Conservation (phyloP, 2,797 vertebrate species). For the Lagocephalus sceleratus region DNA sequence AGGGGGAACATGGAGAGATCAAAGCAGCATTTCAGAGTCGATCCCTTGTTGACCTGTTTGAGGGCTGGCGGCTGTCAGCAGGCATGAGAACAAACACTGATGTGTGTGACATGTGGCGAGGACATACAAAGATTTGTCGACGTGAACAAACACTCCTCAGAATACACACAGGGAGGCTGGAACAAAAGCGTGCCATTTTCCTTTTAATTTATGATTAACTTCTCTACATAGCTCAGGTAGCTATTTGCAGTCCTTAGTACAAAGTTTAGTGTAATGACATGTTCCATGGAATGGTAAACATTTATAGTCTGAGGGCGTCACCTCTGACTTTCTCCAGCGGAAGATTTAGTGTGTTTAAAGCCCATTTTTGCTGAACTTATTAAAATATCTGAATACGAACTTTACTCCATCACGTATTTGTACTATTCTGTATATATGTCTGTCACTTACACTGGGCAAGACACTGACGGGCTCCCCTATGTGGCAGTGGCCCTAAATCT, state of each 20-base stretch:
- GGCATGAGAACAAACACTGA: slow-evolving; percentile 59
- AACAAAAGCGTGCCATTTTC: slow-evolving; percentile 20
- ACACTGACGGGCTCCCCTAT: too few species aligned
- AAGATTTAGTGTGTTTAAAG: too few species aligned
- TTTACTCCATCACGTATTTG: too few species aligned
- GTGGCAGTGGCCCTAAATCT: neutral
- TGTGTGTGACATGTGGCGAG: slow-evolving; percentile 22
- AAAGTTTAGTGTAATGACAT: slow-evolving; percentile 17
- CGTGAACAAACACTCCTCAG: slow-evolving; percentile 3
- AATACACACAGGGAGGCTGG: neutral
- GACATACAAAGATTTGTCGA: slow-evolving; percentile 3
- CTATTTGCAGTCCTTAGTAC: slow-evolving; percentile 2
- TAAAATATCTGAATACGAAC: too few species aligned
- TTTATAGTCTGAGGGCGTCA: too few species aligned
- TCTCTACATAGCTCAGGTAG: neutral
- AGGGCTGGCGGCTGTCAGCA: slow-evolving; percentile 52
- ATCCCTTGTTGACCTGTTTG: slow-evolving; percentile 44
- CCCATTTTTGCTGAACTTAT: too few species aligned
- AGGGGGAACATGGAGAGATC: slow-evolving; percentile 41
- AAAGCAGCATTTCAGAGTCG: slow-evolving; percentile 52
- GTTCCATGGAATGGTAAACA: neutral
- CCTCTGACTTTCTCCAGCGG: too few species aligned
- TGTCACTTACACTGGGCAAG: too few species aligned
- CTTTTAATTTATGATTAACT: slow-evolving; percentile 9
- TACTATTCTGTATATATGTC: too few species aligned